Percentiles rank a stretch among this genome's conserved stretches.
Evolutionary conservation across 2,797 vertebrate species (phyloP).

Genomic region (Typhlichthys eigenmanni): DNA sequence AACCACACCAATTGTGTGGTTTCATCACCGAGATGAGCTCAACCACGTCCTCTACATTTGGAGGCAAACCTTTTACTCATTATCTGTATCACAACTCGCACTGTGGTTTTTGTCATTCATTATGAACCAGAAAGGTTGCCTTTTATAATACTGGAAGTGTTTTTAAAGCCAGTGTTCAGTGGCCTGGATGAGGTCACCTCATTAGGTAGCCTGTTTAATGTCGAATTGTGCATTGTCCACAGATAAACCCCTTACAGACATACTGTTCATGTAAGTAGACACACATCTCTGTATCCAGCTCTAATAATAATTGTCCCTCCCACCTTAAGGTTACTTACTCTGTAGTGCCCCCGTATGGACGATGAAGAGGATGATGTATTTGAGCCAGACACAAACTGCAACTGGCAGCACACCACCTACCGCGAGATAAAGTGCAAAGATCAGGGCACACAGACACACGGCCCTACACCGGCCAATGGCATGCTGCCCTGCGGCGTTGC

Average conservation of each 20-base stretch:
- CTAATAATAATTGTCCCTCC: constrained; percentile 1
- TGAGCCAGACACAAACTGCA: constrained; percentile 64
- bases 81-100: constrained; percentile 37
- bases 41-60: constrained; percentile 55
- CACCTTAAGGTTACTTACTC: constrained; percentile 53
- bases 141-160: constrained; percentile 47
- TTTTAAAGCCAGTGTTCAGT: constrained; percentile 31
- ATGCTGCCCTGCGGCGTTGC: constrained; percentile 79
- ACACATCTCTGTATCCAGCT: constrained; percentile 1
- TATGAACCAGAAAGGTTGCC: constrained; percentile 60
- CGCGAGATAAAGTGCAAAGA: constrained; percentile 79
- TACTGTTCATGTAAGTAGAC: not conserved
- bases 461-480: constrained; percentile 67
- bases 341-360: constrained; percentile 75
- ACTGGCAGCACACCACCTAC: constrained; percentile 60
- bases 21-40: constrained; percentile 63
- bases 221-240: constrained; percentile 28
- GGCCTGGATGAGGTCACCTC: constrained; percentile 53
- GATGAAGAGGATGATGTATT: constrained; percentile 85
- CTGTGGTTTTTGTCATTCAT: constrained; percentile 63
- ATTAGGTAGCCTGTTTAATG: constrained; percentile 28
- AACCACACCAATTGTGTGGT: constrained; percentile 63
- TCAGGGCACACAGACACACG: constrained; percentile 75
- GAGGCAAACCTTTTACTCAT: constrained; percentile 41
- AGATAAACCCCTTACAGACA: not conserved